Conservation (phyloP, 2,888 invertebrate genomes). For the Drosophila crucigera region DNA sequence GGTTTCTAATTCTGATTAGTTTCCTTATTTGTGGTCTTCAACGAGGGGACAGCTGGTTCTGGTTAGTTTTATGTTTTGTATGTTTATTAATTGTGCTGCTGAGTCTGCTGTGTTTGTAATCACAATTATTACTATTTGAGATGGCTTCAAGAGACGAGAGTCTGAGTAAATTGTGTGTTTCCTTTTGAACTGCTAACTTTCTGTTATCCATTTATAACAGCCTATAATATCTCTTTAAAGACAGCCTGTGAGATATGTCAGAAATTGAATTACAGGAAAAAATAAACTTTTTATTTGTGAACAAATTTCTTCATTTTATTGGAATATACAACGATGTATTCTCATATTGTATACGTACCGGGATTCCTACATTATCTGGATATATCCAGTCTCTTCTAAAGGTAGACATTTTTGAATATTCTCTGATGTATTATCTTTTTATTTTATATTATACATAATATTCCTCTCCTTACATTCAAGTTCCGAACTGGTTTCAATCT, state of each 20-base stretch:
- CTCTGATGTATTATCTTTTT: rapidly evolving
- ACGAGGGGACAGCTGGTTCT: too few species aligned
- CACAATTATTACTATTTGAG: not conserved
- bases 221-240: not conserved
- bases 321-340: too few species aligned
- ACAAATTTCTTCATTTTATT: too few species aligned
- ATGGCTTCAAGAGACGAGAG: not conserved
- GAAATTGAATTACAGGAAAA: not conserved
- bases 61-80: not conserved
- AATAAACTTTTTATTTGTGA: too few species aligned
- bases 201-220: not conserved
- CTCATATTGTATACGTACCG: not conserved
- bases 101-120: not conserved
- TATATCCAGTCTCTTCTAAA: not conserved
- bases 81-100: not conserved
- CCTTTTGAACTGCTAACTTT: not conserved
- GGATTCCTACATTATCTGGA: not conserved
- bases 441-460: too few species aligned
- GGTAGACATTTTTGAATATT: not conserved
- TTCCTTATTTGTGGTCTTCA: not conserved
- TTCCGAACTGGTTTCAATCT: too few species aligned
- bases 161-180: not conserved
- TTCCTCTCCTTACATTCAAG: too few species aligned
- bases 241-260: not conserved
- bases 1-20: not conserved